Evolutionary conservation across 1,140 invertebrate species (phyloP).

Genomic region (Battus philenor): DNA sequence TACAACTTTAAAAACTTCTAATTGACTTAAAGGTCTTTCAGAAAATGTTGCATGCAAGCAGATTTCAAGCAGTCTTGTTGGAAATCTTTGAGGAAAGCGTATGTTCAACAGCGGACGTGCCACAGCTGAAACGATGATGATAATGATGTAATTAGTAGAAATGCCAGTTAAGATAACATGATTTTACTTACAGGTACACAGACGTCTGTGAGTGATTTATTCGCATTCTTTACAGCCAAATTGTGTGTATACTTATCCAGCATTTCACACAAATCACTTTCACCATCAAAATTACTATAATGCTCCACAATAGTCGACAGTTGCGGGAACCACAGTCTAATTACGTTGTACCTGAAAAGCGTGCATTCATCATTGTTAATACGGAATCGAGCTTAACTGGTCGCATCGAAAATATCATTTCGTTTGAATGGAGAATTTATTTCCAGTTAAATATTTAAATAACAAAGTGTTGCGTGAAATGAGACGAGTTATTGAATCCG

Average conservation of each 20-base stretch:
- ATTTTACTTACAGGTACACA: constrained; percentile 55
- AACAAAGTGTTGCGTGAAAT: background rate
- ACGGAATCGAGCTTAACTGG: background rate
- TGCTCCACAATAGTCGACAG: constrained; percentile 57
- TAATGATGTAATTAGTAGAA: too few species aligned
- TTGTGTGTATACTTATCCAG: constrained; percentile 44
- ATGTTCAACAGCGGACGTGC: too few species aligned
- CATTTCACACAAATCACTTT: constrained; percentile 44
- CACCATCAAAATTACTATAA: constrained; percentile 24
- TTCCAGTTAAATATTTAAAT: background rate
- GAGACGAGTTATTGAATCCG: background rate
- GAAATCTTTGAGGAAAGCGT: background rate
- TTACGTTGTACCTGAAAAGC: constrained; percentile 47
- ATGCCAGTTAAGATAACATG: too few species aligned
- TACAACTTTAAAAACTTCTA: too few species aligned
- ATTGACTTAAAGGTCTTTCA: too few species aligned
- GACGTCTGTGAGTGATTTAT: constrained; percentile 20
- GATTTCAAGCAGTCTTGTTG: too few species aligned
- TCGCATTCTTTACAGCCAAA: constrained; percentile 24
- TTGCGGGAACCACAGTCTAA: constrained; percentile 60
- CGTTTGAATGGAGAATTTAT: background rate
- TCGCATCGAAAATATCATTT: background rate
- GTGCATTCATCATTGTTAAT: background rate
- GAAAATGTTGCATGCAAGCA: too few species aligned
- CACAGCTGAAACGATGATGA: too few species aligned